Base-by-base conservation (phyloP, 1,140 invertebrate species). In the Solenopsis invicta region DNA sequence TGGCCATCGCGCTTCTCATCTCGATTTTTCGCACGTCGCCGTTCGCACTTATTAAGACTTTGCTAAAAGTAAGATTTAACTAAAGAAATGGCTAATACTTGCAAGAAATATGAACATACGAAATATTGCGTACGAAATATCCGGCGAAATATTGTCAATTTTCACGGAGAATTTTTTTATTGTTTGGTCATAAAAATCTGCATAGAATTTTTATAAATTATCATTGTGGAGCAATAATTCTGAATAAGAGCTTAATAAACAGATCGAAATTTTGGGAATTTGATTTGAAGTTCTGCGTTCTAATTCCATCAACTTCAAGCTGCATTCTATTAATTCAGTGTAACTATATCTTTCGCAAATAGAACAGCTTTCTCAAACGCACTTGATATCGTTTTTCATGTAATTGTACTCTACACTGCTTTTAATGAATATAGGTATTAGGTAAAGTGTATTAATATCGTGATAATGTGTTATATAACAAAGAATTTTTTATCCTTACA, bases 41-140 rank as follows among this genome's bases (percentile, higher is more conserved):
- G 16, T n/a, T 72, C 21, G 52, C 37, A 13, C 52, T 74, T 82
- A 82, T 72, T 82, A 54, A 41, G n/a, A 29, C 50, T 77, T 81
- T 21, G 54, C 12, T 75, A 18, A 56, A 85, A 66, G 59, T 74
- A 18, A 71, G 12, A n/a, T 56, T 75, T 4, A 62, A 24, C 0
- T 41, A 21, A 37, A 72, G 13, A 34, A 59, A 18, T 6, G 18
- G 0, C 2, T 48, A 61, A 76, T 45, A 45, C 6, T 45, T 48
- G 62, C 12, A 13, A 82, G n/a, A 50, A 4, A 80, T 16, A 21
- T 21, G 45, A 71, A 21, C 21, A 13, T 45, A 45, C n/a, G 34
- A 66, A 34, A 34, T 24, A 50, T 10, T 37, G 34, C 21, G 12
- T 45, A 45, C n/a, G 34, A 66, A 34, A 34, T 24, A 50, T 10